A percentile compares a stretch with the other conserved stretches of the same genome.
Conservation (phyloP, 2,797 vertebrate species). For the Chloroceryle amazona region DNA sequence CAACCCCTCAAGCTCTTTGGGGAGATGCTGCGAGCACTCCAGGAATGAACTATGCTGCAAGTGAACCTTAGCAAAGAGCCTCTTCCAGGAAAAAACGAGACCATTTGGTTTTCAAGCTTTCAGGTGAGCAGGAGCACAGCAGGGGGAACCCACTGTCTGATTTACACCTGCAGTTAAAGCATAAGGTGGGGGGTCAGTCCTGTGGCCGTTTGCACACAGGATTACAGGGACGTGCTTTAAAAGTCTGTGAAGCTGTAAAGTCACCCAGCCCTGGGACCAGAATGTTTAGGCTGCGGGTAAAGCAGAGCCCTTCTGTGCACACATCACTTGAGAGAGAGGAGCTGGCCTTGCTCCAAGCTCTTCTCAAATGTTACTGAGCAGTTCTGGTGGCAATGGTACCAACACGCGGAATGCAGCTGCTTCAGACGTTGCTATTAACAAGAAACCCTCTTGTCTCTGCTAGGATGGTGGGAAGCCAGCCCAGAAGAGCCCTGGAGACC, state of each 20-base stretch:
- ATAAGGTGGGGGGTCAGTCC: background rate
- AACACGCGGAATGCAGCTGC: background rate
- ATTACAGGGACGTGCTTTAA: background rate
- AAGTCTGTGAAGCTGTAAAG: background rate
- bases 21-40: background rate
- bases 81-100: background rate
- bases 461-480: constrained; percentile 69
- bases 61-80: background rate
- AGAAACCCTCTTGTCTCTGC: background rate
- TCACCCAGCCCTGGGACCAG: background rate
- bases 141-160: background rate
- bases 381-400: background rate
- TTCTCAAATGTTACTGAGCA: background rate
- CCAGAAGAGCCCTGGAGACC: constrained; percentile 75
- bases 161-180: background rate
- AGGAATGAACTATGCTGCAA: background rate
- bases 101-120: background rate
- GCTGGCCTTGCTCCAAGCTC: background rate
- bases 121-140: background rate
- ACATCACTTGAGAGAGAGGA: background rate
- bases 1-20: background rate
- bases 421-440: background rate
- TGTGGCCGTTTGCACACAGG: background rate
- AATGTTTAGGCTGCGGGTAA: background rate
- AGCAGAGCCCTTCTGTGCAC: background rate